These are phyloP conservation scores for Ditula angustiorana DNA, from an alignment of 2,888 invertebrate species.

Conservation along the genomic window DNA sequence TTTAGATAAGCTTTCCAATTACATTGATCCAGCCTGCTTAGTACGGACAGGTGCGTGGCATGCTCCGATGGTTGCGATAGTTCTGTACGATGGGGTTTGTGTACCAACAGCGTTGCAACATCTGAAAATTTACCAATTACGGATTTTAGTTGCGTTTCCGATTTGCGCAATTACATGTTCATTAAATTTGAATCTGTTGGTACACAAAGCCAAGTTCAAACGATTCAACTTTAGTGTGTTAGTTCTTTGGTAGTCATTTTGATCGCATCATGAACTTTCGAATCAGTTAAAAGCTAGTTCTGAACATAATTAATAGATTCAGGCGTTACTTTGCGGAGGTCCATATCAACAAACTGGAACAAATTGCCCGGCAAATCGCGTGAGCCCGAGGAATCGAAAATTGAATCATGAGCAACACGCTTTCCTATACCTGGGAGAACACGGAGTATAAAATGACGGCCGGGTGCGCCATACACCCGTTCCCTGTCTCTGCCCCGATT, in stretches of 20 bases:
- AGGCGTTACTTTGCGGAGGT: too few species aligned
- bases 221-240: not conserved
- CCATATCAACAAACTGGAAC: too few species aligned
- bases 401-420: too few species aligned
- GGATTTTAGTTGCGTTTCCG: conserved; percentile 9
- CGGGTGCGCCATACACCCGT: too few species aligned
- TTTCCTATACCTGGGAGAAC: too few species aligned
- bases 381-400: too few species aligned
- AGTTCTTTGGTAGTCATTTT: not conserved
- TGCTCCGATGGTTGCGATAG: conserved; percentile 60
- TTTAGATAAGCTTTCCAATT: conserved; percentile 31
- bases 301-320: too few species aligned
- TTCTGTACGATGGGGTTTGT: conserved; percentile 43
- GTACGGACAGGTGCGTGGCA: conserved; percentile 35
- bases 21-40: conserved; percentile 25
- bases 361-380: too few species aligned
- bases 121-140: conserved; percentile 19
- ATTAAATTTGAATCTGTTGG: conserved; percentile 9
- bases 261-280: too few species aligned
- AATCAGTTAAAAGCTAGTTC: too few species aligned
- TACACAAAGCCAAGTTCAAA: not conserved
- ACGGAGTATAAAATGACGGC: too few species aligned
- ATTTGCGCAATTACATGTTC: conserved; percentile 22
- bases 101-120: conserved; percentile 34
- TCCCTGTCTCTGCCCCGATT: too few species aligned